Evolutionary conservation across 2,113 vertebrate genomes (phyloP).

Genomic region (Zosterops lateralis): DNA sequence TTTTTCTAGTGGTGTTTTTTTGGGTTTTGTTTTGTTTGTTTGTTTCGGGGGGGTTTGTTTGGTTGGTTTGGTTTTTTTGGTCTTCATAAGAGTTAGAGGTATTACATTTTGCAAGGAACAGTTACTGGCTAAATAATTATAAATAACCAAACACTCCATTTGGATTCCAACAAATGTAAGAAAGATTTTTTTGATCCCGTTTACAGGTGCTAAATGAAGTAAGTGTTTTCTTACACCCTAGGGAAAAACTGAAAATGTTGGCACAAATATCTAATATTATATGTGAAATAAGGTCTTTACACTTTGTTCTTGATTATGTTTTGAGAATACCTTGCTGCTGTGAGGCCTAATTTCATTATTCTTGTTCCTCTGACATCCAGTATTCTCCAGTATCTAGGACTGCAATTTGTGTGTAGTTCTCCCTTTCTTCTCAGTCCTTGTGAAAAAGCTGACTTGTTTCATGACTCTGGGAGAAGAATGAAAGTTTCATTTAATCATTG

Average conservation of each 20-base stretch:
- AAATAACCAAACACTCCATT: neutral
- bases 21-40: neutral
- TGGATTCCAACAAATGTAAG: neutral
- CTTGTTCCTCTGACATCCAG: neutral
- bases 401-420: neutral
- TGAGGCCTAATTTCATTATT: neutral
- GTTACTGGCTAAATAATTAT: neutral
- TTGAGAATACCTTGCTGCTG: neutral
- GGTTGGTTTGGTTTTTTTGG: neutral
- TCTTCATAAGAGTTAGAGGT: neutral
- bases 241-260: neutral
- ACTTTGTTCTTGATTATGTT: neutral
- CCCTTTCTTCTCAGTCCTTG: neutral
- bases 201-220: neutral
- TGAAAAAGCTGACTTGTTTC: neutral
- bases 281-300: neutral
- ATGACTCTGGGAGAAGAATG: neutral
- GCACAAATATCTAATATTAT: neutral
- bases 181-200: accelerated
- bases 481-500: neutral
- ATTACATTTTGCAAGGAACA: neutral
- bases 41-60: too few species aligned
- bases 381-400: neutral
- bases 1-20: neutral
- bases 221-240: neutral